Evolutionary conservation across 1,140 invertebrate genomes (phyloP).

Genomic region (Coptotermes formosanus): DNA sequence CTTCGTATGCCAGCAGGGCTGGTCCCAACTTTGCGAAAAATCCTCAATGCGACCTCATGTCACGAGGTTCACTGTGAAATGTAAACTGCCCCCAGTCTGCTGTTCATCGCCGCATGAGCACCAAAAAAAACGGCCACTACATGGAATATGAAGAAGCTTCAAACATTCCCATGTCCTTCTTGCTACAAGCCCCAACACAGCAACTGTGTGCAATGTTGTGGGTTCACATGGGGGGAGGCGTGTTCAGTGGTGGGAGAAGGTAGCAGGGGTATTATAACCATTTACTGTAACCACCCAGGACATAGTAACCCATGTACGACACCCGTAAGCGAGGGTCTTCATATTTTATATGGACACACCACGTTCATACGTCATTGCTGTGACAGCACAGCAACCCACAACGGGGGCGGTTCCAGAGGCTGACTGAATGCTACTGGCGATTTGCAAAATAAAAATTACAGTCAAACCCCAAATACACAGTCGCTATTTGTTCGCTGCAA

Average conservation of each 20-base stretch:
- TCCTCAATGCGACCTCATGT: neutral
- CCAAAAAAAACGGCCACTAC: too few relatives aligned
- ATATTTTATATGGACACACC: neutral
- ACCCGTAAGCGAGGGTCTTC: neutral
- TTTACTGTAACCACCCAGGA: neutral
- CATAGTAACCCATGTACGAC: neutral
- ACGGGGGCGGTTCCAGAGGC: too few relatives aligned
- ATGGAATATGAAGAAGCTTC: neutral
- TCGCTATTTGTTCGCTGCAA: too few relatives aligned
- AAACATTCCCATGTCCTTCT: neutral
- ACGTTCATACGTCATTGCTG: neutral
- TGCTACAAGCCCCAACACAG: neutral
- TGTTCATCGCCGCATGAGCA: too few relatives aligned
- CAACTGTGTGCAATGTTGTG: neutral
- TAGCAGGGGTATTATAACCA: constrained; percentile 1
- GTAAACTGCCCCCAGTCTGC: too few relatives aligned
- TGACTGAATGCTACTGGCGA: too few relatives aligned
- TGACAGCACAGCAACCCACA: too few relatives aligned
- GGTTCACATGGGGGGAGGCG: too few relatives aligned
- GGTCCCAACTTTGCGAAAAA: neutral
- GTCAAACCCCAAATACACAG: too few relatives aligned
- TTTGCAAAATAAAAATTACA: too few relatives aligned
- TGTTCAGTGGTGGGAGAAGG: neutral
- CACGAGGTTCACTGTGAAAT: too few relatives aligned
- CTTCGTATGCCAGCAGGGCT: neutral